Percentiles rank a stretch among this genome's conserved stretches.
Evolutionary conservation across 2,888 invertebrate species (phyloP).

Genomic region (Tortricodes alternella): DNA sequence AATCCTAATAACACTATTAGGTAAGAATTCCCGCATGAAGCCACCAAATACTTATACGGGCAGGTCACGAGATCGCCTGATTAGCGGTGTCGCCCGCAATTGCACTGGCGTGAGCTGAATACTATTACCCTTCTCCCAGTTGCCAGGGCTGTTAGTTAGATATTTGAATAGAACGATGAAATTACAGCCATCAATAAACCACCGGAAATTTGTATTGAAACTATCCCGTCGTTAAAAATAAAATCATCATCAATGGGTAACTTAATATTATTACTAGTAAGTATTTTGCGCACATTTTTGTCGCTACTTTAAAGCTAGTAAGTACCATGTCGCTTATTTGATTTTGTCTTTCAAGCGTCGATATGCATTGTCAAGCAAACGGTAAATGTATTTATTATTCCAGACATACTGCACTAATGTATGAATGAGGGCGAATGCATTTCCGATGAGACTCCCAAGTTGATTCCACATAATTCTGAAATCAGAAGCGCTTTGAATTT

Average conservation of each 20-base stretch:
- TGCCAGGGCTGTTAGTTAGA: no score
- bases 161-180: no score
- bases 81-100: slow-evolving; percentile 24
- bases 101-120: slow-evolving; percentile 26
- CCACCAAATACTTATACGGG: slow-evolving; percentile 26
- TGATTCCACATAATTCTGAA: slow-evolving; percentile 20
- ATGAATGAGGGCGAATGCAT: slow-evolving; percentile 15
- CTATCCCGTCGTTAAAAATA: no score
- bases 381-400: background rate
- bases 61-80: slow-evolving; percentile 31
- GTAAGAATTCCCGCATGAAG: slow-evolving; percentile 20
- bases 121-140: slow-evolving; percentile 9
- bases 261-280: no score
- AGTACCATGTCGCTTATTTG: no score
- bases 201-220: no score
- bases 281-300: no score
- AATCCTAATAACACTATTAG: slow-evolving; percentile 17
- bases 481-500: slow-evolving; percentile 12
- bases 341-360: no score
- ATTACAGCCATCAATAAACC: no score
- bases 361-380: no score
- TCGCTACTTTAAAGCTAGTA: no score
- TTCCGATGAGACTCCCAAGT: slow-evolving; percentile 10
- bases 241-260: no score
- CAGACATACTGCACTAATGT: background rate